Evolutionary conservation across 1,140 invertebrate genomes (phyloP).

Genomic region (Drosophila paulistorum): DNA sequence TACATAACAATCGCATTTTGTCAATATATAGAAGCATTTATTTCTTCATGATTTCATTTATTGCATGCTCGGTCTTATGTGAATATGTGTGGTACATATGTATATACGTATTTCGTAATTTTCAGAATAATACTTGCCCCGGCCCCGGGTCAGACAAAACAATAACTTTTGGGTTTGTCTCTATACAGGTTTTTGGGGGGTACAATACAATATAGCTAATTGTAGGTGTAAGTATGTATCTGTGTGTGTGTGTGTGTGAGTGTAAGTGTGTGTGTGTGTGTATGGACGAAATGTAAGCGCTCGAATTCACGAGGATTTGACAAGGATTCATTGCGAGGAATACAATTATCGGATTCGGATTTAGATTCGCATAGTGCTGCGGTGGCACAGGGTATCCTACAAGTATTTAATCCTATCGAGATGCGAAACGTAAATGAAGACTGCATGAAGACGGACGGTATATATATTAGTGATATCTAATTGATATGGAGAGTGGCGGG

Average conservation of each 20-base stretch:
- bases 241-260: too few relatives aligned
- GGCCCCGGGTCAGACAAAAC: conserved; percentile 19
- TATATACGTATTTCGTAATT: conserved; percentile 17
- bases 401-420: conserved; percentile 3
- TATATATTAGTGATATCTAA: conserved; percentile 14
- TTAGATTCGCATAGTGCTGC: conserved; percentile 4
- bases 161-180: conserved; percentile 13
- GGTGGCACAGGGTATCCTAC: conserved; percentile 5
- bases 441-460: conserved; percentile 21
- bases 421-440: conserved; percentile 4
- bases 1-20: conserved; percentile 8
- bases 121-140: conserved; percentile 18
- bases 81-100: conserved; percentile 17
- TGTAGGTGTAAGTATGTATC: too few relatives aligned
- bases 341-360: conserved; percentile 16
- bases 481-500: conserved; percentile 5
- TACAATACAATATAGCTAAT: conserved; percentile 16
- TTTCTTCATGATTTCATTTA: conserved; percentile 26
- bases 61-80: conserved; percentile 21
- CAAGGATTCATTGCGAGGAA: conserved; percentile 18
- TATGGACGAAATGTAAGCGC: conserved; percentile 29
- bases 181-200: neutral
- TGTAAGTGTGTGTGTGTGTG: neutral
- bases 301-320: conserved; percentile 15
- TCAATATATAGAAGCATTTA: conserved; percentile 30